Evolutionary conservation across 1,140 invertebrate genomes (phyloP), one percentile per base, ranked within the genome.

Genomic region (Theocolax elegans): DNA sequence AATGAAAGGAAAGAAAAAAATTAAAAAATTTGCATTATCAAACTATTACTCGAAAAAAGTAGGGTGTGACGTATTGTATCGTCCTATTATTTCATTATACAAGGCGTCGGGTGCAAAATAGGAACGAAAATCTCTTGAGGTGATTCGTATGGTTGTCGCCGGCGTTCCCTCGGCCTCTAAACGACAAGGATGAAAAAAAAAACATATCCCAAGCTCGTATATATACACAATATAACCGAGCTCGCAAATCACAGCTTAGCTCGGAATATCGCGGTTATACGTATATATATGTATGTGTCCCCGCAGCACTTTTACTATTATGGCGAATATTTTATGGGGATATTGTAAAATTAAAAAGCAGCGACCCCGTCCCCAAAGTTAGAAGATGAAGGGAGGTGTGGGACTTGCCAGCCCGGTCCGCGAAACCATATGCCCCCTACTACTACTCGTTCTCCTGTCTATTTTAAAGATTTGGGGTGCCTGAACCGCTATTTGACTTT

Each of bases 341-440:
- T 80, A 83, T 77, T 84, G 82, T 84, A 83, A 84, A 85, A 84
- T 85, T 85, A 85, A 85, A 84, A 84, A 81, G 78, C 77, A 77
- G 76, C 78, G 74, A 73, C 77, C 76, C 71, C 74, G 67, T 35
- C 31, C 66, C 68, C 75, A 35, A 6, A 35, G 7, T 1, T 12
- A 78, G 73, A 82, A 81, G 81, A 84, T 80, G 84, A 80, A 79
- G 78, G 79, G 76, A 53, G 62, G 74, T 71, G 62, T 71, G 53
- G 48, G 48, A 12, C 66, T 58, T 58, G 66, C 62, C 70, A 71
- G 71, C 40, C 48, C 35, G n/a, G 71, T 64, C 58, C 67, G 62
- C 58, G 51, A 35, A 67, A 80, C 79, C 81, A 84, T 83, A 82
- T 82, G 82, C 77, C 80, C 75, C 72, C 65, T 40, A 13, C 4